phyloP scores from a whole-genome alignment of 2,888 invertebrate genomes.

The Aporophyla nigra region DNA sequence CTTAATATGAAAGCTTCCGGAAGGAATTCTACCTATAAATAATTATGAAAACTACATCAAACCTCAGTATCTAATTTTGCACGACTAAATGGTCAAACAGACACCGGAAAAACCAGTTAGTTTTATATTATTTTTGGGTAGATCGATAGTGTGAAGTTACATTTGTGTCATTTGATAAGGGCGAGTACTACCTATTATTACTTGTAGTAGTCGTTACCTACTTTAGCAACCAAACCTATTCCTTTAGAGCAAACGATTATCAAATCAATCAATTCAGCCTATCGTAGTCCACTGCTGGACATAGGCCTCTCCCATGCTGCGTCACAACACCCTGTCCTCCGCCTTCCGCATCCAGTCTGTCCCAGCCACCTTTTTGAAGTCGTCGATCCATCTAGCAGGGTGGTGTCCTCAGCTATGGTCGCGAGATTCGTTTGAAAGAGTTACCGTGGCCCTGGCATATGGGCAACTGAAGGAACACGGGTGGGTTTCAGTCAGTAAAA shows the following conservation, averaged over 20 bases:
- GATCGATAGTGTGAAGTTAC: background rate
- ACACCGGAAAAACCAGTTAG: background rate
- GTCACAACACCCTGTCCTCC: too few relatives aligned
- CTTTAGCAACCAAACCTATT: background rate
- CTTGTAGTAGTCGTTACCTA: background rate
- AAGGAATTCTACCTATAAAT: background rate
- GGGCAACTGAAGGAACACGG: too few relatives aligned
- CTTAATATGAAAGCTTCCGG: background rate
- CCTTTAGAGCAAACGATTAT: background rate
- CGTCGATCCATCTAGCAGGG: too few relatives aligned
- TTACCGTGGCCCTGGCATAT: too few relatives aligned
- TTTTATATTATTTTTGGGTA: background rate
- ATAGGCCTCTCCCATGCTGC: too few relatives aligned
- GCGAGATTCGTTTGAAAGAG: too few relatives aligned
- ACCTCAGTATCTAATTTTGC: background rate
- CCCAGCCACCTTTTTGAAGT: too few relatives aligned
- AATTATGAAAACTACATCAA: background rate
- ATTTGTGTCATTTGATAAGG: background rate
- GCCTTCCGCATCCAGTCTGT: too few relatives aligned
- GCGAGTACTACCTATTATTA: background rate
- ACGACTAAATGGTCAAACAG: background rate
- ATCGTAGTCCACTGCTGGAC: too few relatives aligned
- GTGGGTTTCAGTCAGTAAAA: too few relatives aligned
- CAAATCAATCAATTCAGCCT: too few relatives aligned
- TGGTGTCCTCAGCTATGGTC: too few relatives aligned